Evolutionary conservation across 2,113 vertebrate species (phyloP).

Genomic region (Syngnathus floridae): DNA sequence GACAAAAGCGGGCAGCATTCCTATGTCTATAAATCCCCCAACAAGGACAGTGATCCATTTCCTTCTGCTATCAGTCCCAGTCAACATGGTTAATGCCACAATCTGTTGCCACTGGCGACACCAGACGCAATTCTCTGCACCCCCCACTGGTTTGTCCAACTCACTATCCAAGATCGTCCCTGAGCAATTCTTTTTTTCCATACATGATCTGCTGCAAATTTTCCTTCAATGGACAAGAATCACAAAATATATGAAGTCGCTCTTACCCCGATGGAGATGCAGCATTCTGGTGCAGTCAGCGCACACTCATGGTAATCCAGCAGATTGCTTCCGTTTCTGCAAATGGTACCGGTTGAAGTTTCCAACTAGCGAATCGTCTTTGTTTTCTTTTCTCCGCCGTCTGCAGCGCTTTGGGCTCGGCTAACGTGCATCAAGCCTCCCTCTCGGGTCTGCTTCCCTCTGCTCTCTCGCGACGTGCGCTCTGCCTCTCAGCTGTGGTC

Average conservation of each 20-base stretch:
- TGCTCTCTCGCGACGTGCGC: conserved; percentile 25
- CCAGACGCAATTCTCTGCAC: conserved; percentile 46
- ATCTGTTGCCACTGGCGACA: conserved; percentile 77
- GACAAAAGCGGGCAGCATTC: conserved; percentile 33
- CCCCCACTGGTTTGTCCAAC: conserved; percentile 22
- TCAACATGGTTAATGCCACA: conserved; percentile 51
- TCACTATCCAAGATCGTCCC: conserved; percentile 25
- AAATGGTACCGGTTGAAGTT: conserved; percentile 64
- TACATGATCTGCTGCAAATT: background rate
- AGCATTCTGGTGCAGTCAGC: conserved; percentile 74
- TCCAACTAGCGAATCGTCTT: conserved; percentile 63
- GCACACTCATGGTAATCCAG: conserved; percentile 58
- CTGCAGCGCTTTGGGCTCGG: conserved; percentile 27
- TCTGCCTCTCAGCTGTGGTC: conserved; percentile 36
- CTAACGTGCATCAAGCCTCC: conserved; percentile 55
- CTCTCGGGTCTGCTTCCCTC: conserved; percentile 28
- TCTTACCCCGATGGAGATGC: conserved; percentile 70
- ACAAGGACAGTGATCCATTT: conserved; percentile 37
- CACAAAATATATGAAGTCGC: background rate
- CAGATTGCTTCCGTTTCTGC: conserved; percentile 42
- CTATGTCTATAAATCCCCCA: conserved; percentile 33
- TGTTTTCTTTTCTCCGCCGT: background rate
- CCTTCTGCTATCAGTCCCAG: conserved; percentile 65
- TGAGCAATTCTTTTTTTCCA: background rate
- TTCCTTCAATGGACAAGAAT: background rate